Evolutionary conservation across 2,797 vertebrate genomes (phyloP).

Genomic region (Leucoraja ocellata): DNA sequence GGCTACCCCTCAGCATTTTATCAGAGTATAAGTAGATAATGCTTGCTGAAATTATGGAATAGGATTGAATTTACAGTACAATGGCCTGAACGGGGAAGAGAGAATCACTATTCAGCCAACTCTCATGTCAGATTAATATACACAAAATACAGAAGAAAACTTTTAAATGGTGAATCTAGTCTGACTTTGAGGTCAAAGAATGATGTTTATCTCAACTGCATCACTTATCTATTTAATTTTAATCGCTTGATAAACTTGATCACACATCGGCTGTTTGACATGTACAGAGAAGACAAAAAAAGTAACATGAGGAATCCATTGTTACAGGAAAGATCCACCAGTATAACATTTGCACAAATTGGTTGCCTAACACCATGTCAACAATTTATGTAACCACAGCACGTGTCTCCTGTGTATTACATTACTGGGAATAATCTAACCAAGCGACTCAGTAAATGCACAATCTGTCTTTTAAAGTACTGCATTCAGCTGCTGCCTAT

Average conservation of each 20-base stretch:
- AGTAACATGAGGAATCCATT: not conserved
- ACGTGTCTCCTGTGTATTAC: constrained; percentile 35
- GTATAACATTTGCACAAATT: constrained; percentile 7
- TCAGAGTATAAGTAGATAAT: not conserved
- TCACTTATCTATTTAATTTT: not conserved
- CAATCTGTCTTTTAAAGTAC: constrained; percentile 38
- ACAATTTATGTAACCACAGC: constrained; percentile 21
- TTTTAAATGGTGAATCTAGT: not conserved
- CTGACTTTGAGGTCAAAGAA: not conserved
- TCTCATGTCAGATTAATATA: not conserved
- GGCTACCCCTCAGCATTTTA: not conserved
- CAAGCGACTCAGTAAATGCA: constrained; percentile 33
- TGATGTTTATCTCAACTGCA: not conserved
- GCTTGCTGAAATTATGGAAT: not conserved
- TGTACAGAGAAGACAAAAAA: not conserved
- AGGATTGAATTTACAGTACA: not conserved
- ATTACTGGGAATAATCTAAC: constrained; percentile 38
- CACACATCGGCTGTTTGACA: no score
- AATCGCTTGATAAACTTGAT: not conserved
- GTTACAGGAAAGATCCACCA: not conserved
- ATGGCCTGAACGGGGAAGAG: not conserved
- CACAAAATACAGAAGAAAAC: not conserved
- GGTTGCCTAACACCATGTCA: not conserved
- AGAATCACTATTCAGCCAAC: not conserved
- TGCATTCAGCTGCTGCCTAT: constrained; percentile 36